A percentile compares a stretch with the other conserved stretches of the same genome.
Conservation (phyloP, 2,888 invertebrate genomes). For the Phalangium opilio region DNA sequence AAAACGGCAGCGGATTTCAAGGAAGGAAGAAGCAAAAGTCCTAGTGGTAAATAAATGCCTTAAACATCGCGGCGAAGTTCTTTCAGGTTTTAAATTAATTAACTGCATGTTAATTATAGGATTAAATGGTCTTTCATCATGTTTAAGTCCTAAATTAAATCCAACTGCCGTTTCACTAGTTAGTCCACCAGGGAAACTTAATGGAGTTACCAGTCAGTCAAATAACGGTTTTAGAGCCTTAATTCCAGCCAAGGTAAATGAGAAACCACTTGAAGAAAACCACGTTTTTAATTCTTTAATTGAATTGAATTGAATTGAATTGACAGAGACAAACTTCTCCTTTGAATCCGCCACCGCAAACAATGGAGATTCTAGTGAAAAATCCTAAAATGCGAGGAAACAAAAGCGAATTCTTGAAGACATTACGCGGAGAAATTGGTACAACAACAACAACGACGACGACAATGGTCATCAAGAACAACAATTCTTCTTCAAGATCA, state of each 20-base stretch:
- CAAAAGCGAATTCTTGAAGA: slow-evolving; percentile 30
- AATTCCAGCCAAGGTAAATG: neutral
- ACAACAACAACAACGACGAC: neutral
- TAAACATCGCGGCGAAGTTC: too few species aligned
- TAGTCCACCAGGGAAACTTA: too few species aligned
- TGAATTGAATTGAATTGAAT: neutral
- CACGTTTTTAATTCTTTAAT: neutral
- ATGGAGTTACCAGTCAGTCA: too few species aligned
- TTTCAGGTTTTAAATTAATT: too few species aligned
- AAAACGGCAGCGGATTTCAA: slow-evolving; percentile 12
- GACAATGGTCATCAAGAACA: too few species aligned
- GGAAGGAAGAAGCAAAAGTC: slow-evolving; percentile 17
- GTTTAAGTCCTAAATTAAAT: too few species aligned
- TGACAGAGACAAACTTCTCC: neutral
- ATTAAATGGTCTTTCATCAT: too few species aligned
- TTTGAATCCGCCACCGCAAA: slow-evolving; percentile 23
- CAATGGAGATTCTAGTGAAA: slow-evolving; percentile 30
- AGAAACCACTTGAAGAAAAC: neutral
- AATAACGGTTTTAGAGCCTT: too few species aligned
- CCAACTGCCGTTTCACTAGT: too few species aligned
- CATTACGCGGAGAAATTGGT: slow-evolving; percentile 25
- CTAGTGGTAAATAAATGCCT: slow-evolving; percentile 5
- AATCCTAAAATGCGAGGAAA: slow-evolving; percentile 29
- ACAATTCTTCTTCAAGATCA: too few species aligned
- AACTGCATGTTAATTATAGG: too few species aligned